Base-by-base conservation (phyloP, 2,888 invertebrate species). In the Eupeodes luniger region DNA sequence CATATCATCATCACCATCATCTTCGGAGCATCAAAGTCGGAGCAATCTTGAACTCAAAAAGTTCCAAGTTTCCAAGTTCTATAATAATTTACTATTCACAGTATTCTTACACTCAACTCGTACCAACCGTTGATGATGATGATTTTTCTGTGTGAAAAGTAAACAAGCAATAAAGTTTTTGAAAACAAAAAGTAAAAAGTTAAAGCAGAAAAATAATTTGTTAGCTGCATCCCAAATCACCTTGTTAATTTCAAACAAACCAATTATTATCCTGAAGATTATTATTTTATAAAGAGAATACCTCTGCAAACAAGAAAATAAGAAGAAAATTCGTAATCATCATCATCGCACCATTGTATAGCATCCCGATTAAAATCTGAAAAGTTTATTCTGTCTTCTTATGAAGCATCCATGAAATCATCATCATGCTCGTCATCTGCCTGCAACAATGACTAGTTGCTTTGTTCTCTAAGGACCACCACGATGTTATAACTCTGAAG, bases 261-360 rank as follows among this genome's bases (percentile, higher is more conserved):
- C 72, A 81, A 85, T 85, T 81, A 85, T 85, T 77, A 72, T 77
- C 76, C 76, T 59, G n/a, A 44, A 70, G 77, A 85, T 77, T 77
- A 67, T 72, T 62, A 6, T 27, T 16, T 16, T 10, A 12, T n/a
- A 51, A 67, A 27, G n/a, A 5, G 66, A 27, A 67, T 36, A 14
- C 27, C 27, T 27, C 27, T 49, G 67, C 55, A 75, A 16, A 36
- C 16, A 70, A 70, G 16, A 12, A 12, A 47, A 12, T 47, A 47
- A 11, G 14, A 36, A 36, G 34, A 69, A 34, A 36, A 69, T 53
- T 16, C n/a, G 36, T 67, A 34, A 69, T 67, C 27, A 67, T 34
- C 51, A 67, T 67, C 67, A 27, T 27, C 66, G 40, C 49, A 16
- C 9, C 40, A 55, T 59, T 72, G 59, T 77, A 10, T 49, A 70